Evolutionary conservation across 2,113 vertebrate genomes (phyloP).

Genomic region (Piprites chloris): DNA sequence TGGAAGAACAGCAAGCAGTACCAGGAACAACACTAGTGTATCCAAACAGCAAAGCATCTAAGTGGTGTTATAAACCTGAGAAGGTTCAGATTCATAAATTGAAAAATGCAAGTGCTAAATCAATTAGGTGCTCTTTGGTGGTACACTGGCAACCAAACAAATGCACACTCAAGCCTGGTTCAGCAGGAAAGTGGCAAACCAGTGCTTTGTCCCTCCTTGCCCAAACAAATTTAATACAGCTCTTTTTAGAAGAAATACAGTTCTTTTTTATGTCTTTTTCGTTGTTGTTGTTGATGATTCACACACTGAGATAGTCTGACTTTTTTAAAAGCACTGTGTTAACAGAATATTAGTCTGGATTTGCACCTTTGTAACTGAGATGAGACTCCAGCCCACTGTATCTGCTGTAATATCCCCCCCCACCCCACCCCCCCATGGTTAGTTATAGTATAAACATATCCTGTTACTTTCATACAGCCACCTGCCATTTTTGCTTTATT

Average conservation of each 20-base stretch:
- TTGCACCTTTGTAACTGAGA: neutral
- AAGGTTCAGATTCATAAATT: neutral
- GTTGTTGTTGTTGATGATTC: neutral
- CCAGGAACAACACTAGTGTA: neutral
- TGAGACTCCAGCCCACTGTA: neutral
- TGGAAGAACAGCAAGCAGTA: neutral
- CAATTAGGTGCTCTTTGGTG: neutral
- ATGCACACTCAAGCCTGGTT: neutral
- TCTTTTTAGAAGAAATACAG: neutral
- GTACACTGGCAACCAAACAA: neutral
- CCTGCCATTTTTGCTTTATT: slow-evolving; percentile 74
- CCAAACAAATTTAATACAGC: neutral
- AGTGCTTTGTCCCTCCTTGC: neutral
- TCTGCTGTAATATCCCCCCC: neutral
- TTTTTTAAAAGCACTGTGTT: neutral
- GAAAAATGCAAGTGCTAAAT: neutral
- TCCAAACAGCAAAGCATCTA: neutral
- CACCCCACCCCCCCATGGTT: neutral
- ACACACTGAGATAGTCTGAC: neutral
- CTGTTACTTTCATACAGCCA: slow-evolving; percentile 65
- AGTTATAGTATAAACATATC: slow-evolving; percentile 59
- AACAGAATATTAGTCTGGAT: neutral
- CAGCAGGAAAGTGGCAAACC: neutral
- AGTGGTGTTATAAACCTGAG: neutral
- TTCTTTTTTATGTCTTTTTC: neutral